Conservation (phyloP, 2,888 invertebrate genomes). For the Dolichopus griseipennis region DNA sequence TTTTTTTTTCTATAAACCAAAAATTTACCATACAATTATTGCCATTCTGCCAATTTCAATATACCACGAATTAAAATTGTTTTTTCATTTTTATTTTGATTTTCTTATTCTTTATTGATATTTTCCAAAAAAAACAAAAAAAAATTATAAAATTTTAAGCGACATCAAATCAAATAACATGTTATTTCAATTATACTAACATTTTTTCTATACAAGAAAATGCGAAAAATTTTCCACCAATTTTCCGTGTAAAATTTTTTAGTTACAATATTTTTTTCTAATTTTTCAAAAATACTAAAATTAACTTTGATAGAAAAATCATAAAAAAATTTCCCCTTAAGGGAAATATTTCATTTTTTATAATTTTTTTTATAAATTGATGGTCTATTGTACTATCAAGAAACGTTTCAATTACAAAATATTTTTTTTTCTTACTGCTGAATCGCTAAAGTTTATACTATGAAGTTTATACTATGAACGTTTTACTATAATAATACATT, state of each 20-base stretch:
- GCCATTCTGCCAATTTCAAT: no score
- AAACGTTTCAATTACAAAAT: no score
- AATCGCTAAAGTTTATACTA: no score
- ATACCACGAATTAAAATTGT: no score
- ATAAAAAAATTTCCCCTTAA: background rate
- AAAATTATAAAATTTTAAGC: background rate
- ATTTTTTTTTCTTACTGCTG: no score
- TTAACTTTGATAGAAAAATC: background rate
- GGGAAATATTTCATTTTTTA: background rate
- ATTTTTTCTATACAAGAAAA: background rate
- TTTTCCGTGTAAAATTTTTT: background rate
- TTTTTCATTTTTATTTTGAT: no score
- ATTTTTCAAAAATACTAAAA: background rate
- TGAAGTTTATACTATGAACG: no score
- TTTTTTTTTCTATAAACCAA: no score
- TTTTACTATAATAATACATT: no score
- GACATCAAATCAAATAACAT: slow-evolving; percentile 1
- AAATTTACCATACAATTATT: no score
- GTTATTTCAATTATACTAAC: background rate
- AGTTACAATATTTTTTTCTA: background rate
- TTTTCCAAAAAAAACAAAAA: background rate
- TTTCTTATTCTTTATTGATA: background rate
- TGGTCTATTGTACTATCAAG: no score
- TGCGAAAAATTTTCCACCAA: background rate
- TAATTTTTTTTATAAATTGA: no score